Base-by-base conservation (phyloP, 2,888 invertebrate species). In the Scaptodrosophila latifasciaeformis region DNA sequence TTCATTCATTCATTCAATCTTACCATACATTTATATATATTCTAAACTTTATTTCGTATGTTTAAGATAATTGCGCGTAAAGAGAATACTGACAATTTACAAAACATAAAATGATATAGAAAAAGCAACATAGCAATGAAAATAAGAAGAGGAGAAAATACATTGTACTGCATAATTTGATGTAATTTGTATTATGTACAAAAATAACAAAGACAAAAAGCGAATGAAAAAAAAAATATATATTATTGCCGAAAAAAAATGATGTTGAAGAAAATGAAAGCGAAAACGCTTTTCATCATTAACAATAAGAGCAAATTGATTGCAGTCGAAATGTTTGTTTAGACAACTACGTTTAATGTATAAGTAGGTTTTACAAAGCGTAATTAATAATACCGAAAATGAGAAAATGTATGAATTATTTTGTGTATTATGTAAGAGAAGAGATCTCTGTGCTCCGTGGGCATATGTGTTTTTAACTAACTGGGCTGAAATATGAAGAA, bases 351-450 rank as follows among this genome's bases (percentile, higher is more conserved):
- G 59, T 72, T 72, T 72, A 76, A 67, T 64, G 57, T 72, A 58
- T 74, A 76, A 74, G 77, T 76, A 74, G 72, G 72, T 76, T 72
- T 74, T 76, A 74, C 76, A 72, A 61, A 65, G 48, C 72, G 60
- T 72, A 67, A 72, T 76, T 72, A 70, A 55, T 62, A 56, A 67
- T 70, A 57, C 54, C 55, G 60, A 51, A 57, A 69, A 47, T 58
- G 58, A 53, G 18, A 59, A 50, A 3, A 7, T 24, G 24, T 24
- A 5, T 24, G 24, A 24, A 24, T n/a, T n/a, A n/a, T n/a, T n/a
- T n/a, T n/a, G n/a, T n/a, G n/a, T n/a, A n/a, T n/a, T n/a, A n/a
- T n/a, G n/a, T n/a, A n/a, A n/a, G n/a, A n/a, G n/a, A n/a, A n/a
- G n/a, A n/a, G n/a, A n/a, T n/a, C n/a, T n/a, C n/a, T n/a, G n/a